phyloP scores from a whole-genome alignment of 2,888 invertebrate genomes.

The Muschampia plurimacula region DNA sequence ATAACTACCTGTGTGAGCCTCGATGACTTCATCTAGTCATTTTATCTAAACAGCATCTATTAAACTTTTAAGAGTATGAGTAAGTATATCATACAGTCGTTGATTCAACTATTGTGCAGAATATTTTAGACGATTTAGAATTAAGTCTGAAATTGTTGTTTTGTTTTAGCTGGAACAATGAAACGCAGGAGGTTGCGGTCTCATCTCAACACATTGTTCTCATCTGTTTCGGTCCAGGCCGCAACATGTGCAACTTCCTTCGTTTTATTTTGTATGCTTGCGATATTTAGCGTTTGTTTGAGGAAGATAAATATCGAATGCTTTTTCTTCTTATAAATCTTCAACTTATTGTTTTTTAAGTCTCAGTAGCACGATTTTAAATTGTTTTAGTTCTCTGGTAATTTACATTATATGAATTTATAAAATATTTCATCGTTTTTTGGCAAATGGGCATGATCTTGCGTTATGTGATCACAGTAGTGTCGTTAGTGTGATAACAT shows the following conservation, averaged over 20 bases:
- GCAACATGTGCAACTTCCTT: conserved; percentile 41
- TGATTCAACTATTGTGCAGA: neutral
- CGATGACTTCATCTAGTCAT: no score
- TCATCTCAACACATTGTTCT: conserved; percentile 33
- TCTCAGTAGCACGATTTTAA: no score
- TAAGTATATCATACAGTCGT: no score
- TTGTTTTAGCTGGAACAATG: conserved; percentile 11
- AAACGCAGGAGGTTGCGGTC: conserved; percentile 28
- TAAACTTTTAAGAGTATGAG: no score
- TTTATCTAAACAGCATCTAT: no score
- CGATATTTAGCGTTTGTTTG: conserved; percentile 18
- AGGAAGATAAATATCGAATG: conserved; percentile 6
- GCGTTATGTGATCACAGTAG: no score
- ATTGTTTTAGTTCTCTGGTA: no score
- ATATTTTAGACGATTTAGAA: neutral
- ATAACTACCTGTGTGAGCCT: no score
- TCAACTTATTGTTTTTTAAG: conserved; percentile 10
- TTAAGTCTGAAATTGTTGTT: neutral
- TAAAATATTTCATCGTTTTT: no score
- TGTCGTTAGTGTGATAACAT: no score
- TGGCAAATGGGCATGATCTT: no score
- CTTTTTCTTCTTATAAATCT: conserved; percentile 9
- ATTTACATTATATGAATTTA: no score
- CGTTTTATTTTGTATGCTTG: conserved; percentile 29
- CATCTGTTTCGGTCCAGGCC: conserved; percentile 25